Evolutionary conservation across 2,888 invertebrate genomes (phyloP), one percentile per base, ranked within the genome.

Genomic region (Callyntrura sp.): DNA sequence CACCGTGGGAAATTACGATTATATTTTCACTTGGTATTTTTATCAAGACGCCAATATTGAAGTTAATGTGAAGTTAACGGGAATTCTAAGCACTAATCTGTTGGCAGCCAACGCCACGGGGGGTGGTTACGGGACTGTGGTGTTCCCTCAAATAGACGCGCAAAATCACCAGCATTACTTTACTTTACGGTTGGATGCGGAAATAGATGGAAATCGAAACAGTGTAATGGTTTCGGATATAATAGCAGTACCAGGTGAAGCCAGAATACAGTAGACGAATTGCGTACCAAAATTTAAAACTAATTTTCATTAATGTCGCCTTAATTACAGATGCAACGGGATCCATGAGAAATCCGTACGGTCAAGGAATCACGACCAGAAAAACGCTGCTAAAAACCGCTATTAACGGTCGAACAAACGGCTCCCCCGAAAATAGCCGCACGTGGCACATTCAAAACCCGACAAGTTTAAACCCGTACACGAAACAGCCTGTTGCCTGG

Each of bases 121-220:
- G 0, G 23, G 14, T 1, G 60, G 68, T 20, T 25, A 73, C 45
- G 85, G 85, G 5, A 25, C 90, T 2, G 17, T 60, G 0, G 51
- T 85, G 1, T 57, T 62, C 11, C 85, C 85, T 14, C 76, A 86
- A 70, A 51, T 91, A 3, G 28, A 60, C 57, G 91, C 83, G 0
- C 91, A 76, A n/a, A 82, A 78, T 60, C 91, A 91, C 48, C 91
- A 91, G 48, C 91, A 91, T 35, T 90, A 88, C 57, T 89, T 91
- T 20, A 14, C 25, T 0, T 23, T 90, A 9, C 55, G 91, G 25
- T 9, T 90, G 3, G 91, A 91, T 51, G 60, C 84, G 0, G 91
- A 91, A 35, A 81, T 91, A 35, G 91, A 91, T 78, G 91, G 91
- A 0, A 82, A 48, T 68, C 17, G n/a, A 9, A 91, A 91, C 86